These are phyloP conservation scores for Phallusia fumigata DNA, from an alignment of 23 tunicate genomes.

Conservation along the genomic window DNA sequence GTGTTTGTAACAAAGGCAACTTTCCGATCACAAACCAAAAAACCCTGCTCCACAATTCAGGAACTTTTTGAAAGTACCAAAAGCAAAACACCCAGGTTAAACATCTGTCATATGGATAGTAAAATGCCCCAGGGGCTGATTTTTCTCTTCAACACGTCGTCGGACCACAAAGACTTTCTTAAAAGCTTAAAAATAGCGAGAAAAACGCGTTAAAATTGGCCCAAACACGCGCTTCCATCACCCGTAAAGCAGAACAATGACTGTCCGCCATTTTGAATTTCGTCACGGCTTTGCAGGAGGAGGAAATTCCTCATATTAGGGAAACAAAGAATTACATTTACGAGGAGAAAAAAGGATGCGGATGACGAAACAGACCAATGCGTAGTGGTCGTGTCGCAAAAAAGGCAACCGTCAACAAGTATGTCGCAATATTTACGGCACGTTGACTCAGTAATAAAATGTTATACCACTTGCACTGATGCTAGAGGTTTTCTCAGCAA, in stretches of 20 bases:
- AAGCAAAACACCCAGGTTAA: background rate
- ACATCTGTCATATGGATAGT: background rate
- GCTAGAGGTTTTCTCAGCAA: too few relatives aligned
- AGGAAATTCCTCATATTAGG: background rate
- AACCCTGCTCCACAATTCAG: too few relatives aligned
- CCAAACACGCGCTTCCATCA: background rate
- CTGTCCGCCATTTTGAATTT: slow-evolving; percentile 2
- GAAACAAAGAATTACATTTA: background rate
- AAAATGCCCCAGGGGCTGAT: background rate
- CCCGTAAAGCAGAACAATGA: background rate
- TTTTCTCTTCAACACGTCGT: background rate
- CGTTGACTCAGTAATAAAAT: too few relatives aligned
- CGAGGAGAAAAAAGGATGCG: background rate
- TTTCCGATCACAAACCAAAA: too few relatives aligned
- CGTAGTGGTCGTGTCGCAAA: background rate
- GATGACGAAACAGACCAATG: background rate
- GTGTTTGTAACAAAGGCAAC: too few relatives aligned
- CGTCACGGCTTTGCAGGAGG: background rate
- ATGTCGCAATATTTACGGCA: background rate
- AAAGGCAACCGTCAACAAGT: slow-evolving; percentile 2
- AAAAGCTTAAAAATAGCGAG: background rate
- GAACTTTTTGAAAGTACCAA: background rate
- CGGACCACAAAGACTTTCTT: too few relatives aligned
- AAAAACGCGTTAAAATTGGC: background rate
- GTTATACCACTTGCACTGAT: too few relatives aligned